phyloP scores from a whole-genome alignment of 2,797 vertebrate genomes.

The Anniella stebbinsi region DNA sequence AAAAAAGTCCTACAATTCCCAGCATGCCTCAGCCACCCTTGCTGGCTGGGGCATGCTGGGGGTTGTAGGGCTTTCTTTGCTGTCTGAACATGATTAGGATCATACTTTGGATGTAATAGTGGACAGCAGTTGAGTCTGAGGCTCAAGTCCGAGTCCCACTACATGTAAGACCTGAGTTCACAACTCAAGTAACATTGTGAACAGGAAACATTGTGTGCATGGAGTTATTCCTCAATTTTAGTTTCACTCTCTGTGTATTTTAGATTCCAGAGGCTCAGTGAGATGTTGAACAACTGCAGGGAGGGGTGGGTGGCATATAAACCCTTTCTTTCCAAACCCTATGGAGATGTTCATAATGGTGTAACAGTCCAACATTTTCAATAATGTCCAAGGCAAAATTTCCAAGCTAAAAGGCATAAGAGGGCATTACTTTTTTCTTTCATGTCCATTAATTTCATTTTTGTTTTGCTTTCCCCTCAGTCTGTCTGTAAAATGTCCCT shows the following conservation, averaged over 20 bases:
- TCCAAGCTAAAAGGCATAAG: neutral
- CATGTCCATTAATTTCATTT: neutral
- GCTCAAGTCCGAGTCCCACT: neutral
- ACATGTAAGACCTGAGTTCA: neutral
- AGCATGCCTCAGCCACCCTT: neutral
- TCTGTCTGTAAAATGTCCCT: neutral
- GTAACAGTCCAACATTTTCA: neutral
- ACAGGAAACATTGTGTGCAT: neutral
- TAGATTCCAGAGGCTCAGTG: neutral
- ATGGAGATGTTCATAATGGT: neutral
- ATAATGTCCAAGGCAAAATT: neutral
- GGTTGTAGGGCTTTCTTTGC: too few relatives aligned
- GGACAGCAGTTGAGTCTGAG: neutral
- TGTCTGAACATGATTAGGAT: too few relatives aligned
- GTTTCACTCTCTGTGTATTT: neutral
- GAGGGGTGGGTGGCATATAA: neutral
- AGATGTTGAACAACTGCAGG: neutral
- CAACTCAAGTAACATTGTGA: neutral
- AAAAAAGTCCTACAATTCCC: too few relatives aligned
- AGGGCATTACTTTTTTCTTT: slow-evolving; percentile 6
- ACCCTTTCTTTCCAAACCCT: neutral
- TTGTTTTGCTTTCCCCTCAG: neutral
- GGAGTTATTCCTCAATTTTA: neutral
- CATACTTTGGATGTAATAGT: neutral
- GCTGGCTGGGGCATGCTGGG: too few relatives aligned